phyloP scores from a whole-genome alignment of 2,888 invertebrate species.

The Hemithea aestivaria region DNA sequence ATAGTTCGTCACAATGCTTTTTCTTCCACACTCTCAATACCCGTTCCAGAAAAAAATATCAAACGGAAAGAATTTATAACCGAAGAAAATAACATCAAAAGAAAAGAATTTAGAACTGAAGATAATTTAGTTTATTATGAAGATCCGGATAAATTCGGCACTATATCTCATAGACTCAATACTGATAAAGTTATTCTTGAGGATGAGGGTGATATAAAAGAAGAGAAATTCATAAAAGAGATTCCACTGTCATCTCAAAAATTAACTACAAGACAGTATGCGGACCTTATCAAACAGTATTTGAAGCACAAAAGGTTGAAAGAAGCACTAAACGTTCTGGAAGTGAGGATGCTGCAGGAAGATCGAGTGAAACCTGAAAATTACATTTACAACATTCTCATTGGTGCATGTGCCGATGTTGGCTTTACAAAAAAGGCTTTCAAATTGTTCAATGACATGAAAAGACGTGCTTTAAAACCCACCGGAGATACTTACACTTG shows the following conservation, averaged over 20 bases:
- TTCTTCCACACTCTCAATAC: constrained; percentile 29
- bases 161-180: constrained; percentile 43
- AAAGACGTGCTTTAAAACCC: constrained; percentile 82
- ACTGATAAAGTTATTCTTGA: constrained; percentile 42
- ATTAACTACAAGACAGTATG: constrained; percentile 82
- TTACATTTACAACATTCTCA: constrained; percentile 90
- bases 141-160: constrained; percentile 81
- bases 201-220: constrained; percentile 80
- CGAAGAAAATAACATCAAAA: constrained; percentile 44
- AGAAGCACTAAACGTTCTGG: constrained; percentile 88
- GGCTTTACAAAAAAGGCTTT: constrained; percentile 94
- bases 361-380: constrained; percentile 88
- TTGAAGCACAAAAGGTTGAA: constrained; percentile 82
- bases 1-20: constrained; percentile 35
- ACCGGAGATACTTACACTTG: constrained; percentile 89
- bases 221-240: constrained; percentile 78
- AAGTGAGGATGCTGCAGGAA: constrained; percentile 85
- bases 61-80: constrained; percentile 46
- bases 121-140: constrained; percentile 49
- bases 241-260: constrained; percentile 70
- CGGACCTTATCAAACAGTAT: constrained; percentile 83
- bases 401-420: constrained; percentile 88
- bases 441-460: constrained; percentile 90
- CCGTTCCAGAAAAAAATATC: constrained; percentile 31
- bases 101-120: constrained; percentile 51